phyloP scores from a whole-genome alignment of 2,888 invertebrate genomes.

The Eupelmus urozonus region DNA sequence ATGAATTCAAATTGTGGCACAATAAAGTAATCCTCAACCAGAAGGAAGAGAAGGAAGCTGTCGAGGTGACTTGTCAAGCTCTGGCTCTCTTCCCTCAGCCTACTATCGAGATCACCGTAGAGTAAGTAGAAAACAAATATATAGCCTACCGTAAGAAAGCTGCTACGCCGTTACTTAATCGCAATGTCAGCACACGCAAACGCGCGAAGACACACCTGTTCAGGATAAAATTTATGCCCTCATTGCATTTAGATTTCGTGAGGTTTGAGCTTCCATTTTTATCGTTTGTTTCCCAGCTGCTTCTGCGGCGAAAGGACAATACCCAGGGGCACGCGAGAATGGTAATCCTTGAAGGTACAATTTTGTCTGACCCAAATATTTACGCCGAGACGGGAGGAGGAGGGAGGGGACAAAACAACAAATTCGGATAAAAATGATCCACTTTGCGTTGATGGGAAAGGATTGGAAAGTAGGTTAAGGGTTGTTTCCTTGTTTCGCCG shows the following conservation, averaged over 20 bases:
- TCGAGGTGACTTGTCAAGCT: conserved; percentile 71
- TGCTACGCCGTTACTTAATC: conserved; percentile 6
- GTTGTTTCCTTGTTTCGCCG: too few species aligned
- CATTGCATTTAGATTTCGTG: not conserved
- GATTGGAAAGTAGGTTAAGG: too few species aligned
- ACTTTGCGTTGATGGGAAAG: too few species aligned
- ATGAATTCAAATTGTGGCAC: conserved; percentile 71
- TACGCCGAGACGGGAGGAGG: too few species aligned
- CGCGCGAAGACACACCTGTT: conserved; percentile 18
- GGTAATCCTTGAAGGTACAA: too few species aligned
- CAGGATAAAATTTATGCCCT: not conserved
- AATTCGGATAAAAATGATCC: too few species aligned
- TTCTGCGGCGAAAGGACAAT: too few species aligned
- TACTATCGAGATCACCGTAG: conserved; percentile 72
- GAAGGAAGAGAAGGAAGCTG: conserved; percentile 69
- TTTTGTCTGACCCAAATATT: too few species aligned
- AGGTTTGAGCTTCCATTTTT: too few species aligned
- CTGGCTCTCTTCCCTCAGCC: conserved; percentile 73
- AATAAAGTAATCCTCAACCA: conserved; percentile 67
- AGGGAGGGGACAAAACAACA: too few species aligned
- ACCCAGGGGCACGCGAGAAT: too few species aligned
- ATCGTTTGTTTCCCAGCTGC: too few species aligned
- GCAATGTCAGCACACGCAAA: conserved; percentile 17
- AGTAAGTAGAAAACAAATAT: conserved; percentile 68
- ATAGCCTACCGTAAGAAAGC: not conserved